Conservation (phyloP, 1,140 invertebrate genomes). For the Lucilia cuprina region DNA sequence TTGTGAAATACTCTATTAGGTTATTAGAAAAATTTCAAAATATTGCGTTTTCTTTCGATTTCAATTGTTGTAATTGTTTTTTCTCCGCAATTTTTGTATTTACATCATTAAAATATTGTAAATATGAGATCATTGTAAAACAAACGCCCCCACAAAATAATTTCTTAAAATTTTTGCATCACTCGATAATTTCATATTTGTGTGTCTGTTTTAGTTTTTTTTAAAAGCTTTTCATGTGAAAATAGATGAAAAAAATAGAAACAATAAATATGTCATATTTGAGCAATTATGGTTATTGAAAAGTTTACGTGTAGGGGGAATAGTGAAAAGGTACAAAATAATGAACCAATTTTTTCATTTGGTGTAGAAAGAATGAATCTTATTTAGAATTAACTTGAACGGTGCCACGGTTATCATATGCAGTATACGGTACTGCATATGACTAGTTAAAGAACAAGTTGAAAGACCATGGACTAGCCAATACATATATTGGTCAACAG, state of each 20-base stretch:
- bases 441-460: too few relatives aligned
- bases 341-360: too few relatives aligned
- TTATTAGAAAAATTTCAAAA: not conserved
- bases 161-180: not conserved
- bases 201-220: not conserved
- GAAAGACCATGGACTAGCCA: too few relatives aligned
- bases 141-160: not conserved
- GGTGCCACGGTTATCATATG: too few relatives aligned
- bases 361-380: too few relatives aligned
- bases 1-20: not conserved
- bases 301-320: too few relatives aligned
- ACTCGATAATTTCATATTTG: not conserved
- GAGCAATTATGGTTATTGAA: not conserved
- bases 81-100: not conserved
- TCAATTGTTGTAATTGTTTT: not conserved
- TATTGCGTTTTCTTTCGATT: not conserved
- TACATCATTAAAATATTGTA: not conserved
- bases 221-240: not conserved
- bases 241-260: not conserved
- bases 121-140: constrained; percentile 3
- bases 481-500: too few relatives aligned
- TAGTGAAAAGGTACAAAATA: too few relatives aligned
- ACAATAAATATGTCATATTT: not conserved
- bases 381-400: too few relatives aligned
- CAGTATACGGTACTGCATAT: too few relatives aligned